These are phyloP conservation scores for Lasaia peninsularis DNA, from an alignment of 1,140 invertebrate species.

Conservation along the genomic window DNA sequence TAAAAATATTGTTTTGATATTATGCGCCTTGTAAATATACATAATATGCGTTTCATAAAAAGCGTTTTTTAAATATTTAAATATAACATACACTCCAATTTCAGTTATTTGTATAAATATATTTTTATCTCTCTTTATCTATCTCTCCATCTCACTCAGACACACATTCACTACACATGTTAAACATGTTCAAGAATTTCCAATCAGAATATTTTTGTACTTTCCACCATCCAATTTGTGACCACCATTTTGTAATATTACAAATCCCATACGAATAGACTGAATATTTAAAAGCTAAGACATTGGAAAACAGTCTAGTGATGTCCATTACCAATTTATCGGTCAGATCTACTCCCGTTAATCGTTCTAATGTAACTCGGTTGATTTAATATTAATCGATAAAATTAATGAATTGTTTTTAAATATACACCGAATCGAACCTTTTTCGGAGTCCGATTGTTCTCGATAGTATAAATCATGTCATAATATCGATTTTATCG, in stretches of 20 bases:
- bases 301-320: conserved; percentile 42
- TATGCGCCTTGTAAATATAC: too few species aligned
- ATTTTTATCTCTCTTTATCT: too few species aligned
- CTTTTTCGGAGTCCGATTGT: conserved; percentile 16
- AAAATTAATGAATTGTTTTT: conserved; percentile 45
- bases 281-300: conserved; percentile 46
- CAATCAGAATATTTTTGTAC: background rate
- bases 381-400: conserved; percentile 58
- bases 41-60: too few species aligned
- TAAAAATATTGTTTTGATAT: too few species aligned
- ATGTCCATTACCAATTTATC: conserved; percentile 14
- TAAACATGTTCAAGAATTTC: too few species aligned
- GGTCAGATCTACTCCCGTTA: conserved; percentile 57
- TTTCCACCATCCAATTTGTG: conserved; percentile 38
- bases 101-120: too few species aligned
- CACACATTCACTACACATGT: too few species aligned
- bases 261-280: conserved; percentile 29
- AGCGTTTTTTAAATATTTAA: too few species aligned
- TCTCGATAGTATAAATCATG: conserved; percentile 15
- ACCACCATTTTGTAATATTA: conserved; percentile 19
- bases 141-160: too few species aligned
- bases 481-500: conserved; percentile 10
- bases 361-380: conserved; percentile 45
- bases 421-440: conserved; percentile 6
- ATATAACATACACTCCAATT: too few species aligned